Evolutionary conservation across 2,113 vertebrate genomes (phyloP).

Genomic region (Antechinus stuartii): DNA sequence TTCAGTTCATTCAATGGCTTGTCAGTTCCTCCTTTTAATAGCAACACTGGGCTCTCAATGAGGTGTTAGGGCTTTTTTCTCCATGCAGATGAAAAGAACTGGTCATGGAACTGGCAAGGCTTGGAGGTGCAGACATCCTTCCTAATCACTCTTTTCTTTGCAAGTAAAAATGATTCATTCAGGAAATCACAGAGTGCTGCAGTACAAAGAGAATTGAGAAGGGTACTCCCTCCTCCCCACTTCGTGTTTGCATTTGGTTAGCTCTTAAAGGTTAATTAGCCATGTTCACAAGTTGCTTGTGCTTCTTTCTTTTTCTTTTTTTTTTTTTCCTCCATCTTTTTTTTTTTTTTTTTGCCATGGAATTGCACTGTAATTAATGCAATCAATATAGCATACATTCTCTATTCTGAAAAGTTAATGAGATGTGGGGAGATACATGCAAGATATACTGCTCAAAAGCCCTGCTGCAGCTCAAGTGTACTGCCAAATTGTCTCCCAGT

Average conservation of each 20-base stretch:
- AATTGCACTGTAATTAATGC: not conserved
- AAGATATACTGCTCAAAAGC: not conserved
- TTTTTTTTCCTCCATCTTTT: not conserved
- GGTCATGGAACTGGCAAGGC: not conserved
- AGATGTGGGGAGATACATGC: slow-evolving; percentile 2
- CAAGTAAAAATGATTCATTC: not conserved
- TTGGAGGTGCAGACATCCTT: not conserved
- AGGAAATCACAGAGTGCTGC: not conserved
- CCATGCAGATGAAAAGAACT: slow-evolving; percentile 3
- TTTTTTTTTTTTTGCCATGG: not conserved
- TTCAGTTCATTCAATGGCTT: not conserved
- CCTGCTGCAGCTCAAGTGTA: not conserved
- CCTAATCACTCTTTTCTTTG: not conserved
- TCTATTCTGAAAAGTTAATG: slow-evolving; percentile 3
- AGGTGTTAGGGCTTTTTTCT: not conserved
- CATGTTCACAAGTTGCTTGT: not conserved
- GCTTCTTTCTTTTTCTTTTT: not conserved
- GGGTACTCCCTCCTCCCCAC: not conserved
- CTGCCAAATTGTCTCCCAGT: not conserved
- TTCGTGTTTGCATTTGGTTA: not conserved
- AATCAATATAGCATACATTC: not conserved
- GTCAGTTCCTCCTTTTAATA: slow-evolving; percentile 4
- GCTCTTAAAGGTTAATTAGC: not conserved
- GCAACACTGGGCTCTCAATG: not conserved
- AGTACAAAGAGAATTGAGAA: not conserved